These are phyloP conservation scores for Sterrhoptilus dennistouni DNA, from an alignment of 2,113 vertebrate genomes.

Conservation along the genomic window DNA sequence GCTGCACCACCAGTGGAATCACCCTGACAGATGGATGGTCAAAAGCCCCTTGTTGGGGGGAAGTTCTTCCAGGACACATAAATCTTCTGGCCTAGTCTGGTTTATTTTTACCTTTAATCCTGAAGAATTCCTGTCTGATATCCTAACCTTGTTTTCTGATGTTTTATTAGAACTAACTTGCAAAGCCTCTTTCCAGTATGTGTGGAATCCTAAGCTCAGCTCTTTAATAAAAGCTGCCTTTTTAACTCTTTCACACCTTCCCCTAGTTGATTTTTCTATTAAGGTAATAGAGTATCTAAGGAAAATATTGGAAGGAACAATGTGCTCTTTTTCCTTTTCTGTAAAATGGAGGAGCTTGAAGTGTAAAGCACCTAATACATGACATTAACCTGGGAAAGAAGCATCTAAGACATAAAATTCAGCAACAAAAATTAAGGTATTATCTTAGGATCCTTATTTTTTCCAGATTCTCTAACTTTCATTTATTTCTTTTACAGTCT, in stretches of 20 bases:
- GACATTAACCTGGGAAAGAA: not conserved
- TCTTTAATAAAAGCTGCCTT: not conserved
- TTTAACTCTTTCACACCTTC: constrained; percentile 28
- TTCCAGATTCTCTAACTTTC: not conserved
- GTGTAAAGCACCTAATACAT: not conserved
- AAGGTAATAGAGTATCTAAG: not conserved
- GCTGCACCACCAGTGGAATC: not conserved
- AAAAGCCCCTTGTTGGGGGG: not conserved
- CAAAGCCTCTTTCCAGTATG: not conserved
- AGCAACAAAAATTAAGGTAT: not conserved
- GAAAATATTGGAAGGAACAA: not conserved
- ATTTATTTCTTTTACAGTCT: not conserved
- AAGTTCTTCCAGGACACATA: not conserved
- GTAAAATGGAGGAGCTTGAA: not conserved
- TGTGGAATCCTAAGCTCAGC: not conserved
- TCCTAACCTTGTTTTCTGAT: constrained; percentile 9
- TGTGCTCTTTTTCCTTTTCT: not conserved
- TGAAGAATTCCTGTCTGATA: constrained; percentile 36
- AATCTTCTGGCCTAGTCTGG: not conserved
- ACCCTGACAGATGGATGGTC: not conserved
- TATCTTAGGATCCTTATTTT: not conserved
- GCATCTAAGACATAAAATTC: not conserved
- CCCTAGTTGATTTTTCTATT: not conserved
- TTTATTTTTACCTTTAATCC: constrained; percentile 61
- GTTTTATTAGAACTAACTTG: constrained; percentile 34